A percentile compares a stretch with the other conserved stretches of the same genome.
phyloP scores from a whole-genome alignment of 2,113 vertebrate species.

The Neomonachus schauinslandi region DNA sequence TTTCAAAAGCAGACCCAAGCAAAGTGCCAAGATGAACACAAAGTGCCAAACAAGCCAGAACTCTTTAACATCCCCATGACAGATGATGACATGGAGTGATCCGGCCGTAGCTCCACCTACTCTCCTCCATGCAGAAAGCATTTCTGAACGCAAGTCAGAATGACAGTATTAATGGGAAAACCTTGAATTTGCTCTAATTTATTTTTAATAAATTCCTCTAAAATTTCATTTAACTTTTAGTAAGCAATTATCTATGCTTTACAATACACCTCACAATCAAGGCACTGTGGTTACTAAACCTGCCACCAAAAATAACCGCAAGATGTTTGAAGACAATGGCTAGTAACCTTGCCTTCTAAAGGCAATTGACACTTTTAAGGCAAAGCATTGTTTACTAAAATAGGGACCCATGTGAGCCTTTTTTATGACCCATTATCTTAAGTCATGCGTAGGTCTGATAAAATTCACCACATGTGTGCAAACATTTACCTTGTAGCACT shows the following conservation, averaged over 20 bases:
- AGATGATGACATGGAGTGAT: background rate
- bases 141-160: background rate
- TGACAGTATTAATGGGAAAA: background rate
- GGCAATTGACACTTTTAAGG: background rate
- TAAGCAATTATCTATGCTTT: background rate
- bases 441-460: background rate
- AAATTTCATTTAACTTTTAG: background rate
- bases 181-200: background rate
- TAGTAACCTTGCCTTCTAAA: background rate
- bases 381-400: background rate
- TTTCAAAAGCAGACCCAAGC: slow-evolving; percentile 6
- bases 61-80: background rate
- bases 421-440: background rate
- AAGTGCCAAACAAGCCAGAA: background rate
- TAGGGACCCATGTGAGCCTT: background rate
- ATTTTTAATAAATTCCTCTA: background rate
- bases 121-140: background rate
- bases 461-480: background rate
- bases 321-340: background rate
- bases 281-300: background rate
- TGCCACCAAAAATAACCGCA: background rate
- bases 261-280: background rate
- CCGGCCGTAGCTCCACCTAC: background rate
- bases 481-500: background rate
- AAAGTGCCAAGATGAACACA: background rate